These are phyloP conservation scores for Liparis tanakae DNA, from an alignment of 2,797 vertebrate species.

Conservation along the genomic window DNA sequence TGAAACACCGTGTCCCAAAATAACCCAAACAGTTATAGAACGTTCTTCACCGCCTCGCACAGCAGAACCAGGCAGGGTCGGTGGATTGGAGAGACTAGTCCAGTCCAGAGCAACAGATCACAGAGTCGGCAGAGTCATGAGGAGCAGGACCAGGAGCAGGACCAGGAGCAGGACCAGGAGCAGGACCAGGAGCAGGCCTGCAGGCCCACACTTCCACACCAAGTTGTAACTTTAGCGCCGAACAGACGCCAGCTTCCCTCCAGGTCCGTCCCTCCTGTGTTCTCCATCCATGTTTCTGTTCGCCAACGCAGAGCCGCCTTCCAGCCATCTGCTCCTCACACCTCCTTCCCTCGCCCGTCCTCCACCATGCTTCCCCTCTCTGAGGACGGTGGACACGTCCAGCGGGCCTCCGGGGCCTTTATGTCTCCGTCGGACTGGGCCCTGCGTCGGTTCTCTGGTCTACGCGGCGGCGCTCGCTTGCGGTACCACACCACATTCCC, in stretches of 20 bases:
- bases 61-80: constrained; percentile 20
- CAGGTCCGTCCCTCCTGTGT: constrained; percentile 77
- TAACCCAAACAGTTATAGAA: constrained; percentile 36
- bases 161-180: no score
- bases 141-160: no score
- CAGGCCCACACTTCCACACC: constrained; percentile 68
- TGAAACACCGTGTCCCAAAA: constrained; percentile 43
- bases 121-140: constrained; percentile 22
- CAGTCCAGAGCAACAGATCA: constrained; percentile 37
- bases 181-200: constrained; percentile 21
- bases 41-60: constrained; percentile 19
- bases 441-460: constrained; percentile 30
- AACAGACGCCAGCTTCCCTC: constrained; percentile 75
- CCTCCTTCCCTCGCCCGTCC: constrained; percentile 81
- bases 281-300: constrained; percentile 81
- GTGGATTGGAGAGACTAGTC: constrained; percentile 25
- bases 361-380: constrained; percentile 77
- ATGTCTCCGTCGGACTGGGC: constrained; percentile 42
- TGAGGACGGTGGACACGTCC: constrained; percentile 73
- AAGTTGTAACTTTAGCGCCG: constrained; percentile 73
- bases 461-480: constrained; percentile 20
- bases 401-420: constrained; percentile 57
- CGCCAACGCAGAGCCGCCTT: constrained; percentile 81
- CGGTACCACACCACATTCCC: constrained; percentile 24
- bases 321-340: constrained; percentile 84